Base-by-base conservation (phyloP, 1,140 invertebrate genomes). In the Drosophila busckii region DNA sequence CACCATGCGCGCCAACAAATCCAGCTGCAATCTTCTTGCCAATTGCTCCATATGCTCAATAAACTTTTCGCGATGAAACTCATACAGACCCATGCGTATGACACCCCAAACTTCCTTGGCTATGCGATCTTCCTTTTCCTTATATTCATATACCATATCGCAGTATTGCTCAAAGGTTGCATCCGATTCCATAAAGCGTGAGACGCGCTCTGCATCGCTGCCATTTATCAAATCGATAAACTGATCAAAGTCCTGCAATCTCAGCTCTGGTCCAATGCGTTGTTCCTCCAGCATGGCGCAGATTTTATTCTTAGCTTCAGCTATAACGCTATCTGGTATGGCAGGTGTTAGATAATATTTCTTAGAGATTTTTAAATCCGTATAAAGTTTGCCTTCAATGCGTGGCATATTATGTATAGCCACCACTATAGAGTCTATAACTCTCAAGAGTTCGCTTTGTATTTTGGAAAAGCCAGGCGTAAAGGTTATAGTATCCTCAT, bases 81-180 rank as follows among this genome's bases (percentile, higher is more conserved):
- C 93, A 87, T 96, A 98, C 85, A 97, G 92, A 13, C 95, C 95
- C 49, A 95, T 92, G 10, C 92, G 90, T 17, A 94, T 90, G 0
- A 92, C 92, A 25, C 91, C 90, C 73, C 92, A 90, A 10, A 93
- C 89, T 38, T 91, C 89, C 1, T 90, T 88, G 4, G 91, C 91
- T 48, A 95, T 92, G 48, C 91, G 89, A 48, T 90, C 88, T 5
- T 90, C 89, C 15, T 95, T 87, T 20, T 89, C 84, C 45, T 93
- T 90, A 70, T 92, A 95, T 56, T 91, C 90, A 20, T 91, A 86
- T 4, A 95, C 90, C 56, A 92, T 87, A 7, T 89, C 87, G 17
- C 89, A 89, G 67, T 91, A 94, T 58, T 93, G 90, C 12, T 94
- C 90, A 46, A 95, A 94, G 1, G 89, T 88, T 3, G 90, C 91